These are phyloP conservation scores for Scylla paramamosain DNA, from an alignment of 1,140 invertebrate genomes.

Conservation along the genomic window DNA sequence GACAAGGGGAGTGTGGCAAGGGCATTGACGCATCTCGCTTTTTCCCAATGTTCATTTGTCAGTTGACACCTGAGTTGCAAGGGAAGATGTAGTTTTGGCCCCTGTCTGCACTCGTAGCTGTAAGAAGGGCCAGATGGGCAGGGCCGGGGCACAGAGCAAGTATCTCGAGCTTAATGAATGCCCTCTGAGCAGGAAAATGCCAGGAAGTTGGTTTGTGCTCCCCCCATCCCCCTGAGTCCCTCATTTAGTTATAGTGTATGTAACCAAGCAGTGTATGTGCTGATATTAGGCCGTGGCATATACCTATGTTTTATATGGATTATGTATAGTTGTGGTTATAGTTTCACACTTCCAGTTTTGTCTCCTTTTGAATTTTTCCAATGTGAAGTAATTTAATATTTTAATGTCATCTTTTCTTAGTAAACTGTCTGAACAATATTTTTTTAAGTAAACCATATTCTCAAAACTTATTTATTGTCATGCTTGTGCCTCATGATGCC, in stretches of 20 bases:
- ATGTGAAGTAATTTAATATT: background rate
- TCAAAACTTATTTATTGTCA: background rate
- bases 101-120: constrained; percentile 40
- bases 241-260: too few relatives aligned
- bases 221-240: background rate
- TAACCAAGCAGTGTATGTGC: too few relatives aligned
- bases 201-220: background rate
- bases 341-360: background rate
- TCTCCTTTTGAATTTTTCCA: background rate
- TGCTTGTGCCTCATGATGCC: background rate
- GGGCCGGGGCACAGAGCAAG: background rate
- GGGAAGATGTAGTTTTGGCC: constrained; percentile 73
- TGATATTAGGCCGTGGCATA: too few relatives aligned
- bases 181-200: background rate
- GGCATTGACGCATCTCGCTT: background rate
- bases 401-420: background rate
- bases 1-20: background rate
- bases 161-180: background rate
- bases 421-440: constrained; percentile 4
- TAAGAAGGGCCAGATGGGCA: background rate
- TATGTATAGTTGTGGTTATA: constrained; percentile 1
- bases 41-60: background rate
- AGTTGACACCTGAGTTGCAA: background rate
- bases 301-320: too few relatives aligned
- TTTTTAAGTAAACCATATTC: background rate